These are phyloP conservation scores for Rhyacophila evoluta DNA, from an alignment of 2,888 invertebrate genomes.

Conservation along the genomic window DNA sequence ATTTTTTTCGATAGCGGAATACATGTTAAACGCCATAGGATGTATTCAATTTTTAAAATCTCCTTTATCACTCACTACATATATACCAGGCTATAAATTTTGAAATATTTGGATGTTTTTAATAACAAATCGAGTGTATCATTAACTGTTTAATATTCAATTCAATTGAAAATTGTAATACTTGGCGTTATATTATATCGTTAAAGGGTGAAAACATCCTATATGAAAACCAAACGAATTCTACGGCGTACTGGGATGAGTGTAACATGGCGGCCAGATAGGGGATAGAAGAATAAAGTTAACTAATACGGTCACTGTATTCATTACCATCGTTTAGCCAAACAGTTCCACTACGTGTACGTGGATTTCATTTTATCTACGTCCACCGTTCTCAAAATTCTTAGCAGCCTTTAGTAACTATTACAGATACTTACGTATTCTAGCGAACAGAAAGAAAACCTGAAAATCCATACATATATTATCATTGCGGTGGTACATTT, in stretches of 20 bases:
- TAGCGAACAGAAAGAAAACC: background rate
- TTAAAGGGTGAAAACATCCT: background rate
- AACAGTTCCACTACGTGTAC: background rate
- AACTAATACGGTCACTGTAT: constrained; percentile 52
- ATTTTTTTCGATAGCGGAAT: too few relatives aligned
- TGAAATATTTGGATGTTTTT: too few relatives aligned
- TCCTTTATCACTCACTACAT: too few relatives aligned
- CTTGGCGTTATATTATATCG: too few relatives aligned
- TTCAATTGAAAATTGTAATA: too few relatives aligned
- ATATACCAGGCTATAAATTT: too few relatives aligned
- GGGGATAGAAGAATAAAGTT: constrained; percentile 7
- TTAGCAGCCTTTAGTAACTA: background rate
- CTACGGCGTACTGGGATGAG: background rate
- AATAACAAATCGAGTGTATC: too few relatives aligned
- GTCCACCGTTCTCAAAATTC: background rate
- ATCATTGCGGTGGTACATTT: too few relatives aligned
- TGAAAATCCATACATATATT: background rate
- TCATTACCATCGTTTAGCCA: constrained; percentile 51
- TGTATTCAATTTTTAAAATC: too few relatives aligned
- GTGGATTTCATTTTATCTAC: constrained; percentile 26
- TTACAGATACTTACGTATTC: background rate
- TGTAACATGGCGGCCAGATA: constrained; percentile 9
- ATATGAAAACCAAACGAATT: background rate
- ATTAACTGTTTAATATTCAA: too few relatives aligned
- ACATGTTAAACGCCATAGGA: too few relatives aligned